Base-by-base conservation (phyloP, 2,113 vertebrate genomes). In the Tenrec ecaudatus region DNA sequence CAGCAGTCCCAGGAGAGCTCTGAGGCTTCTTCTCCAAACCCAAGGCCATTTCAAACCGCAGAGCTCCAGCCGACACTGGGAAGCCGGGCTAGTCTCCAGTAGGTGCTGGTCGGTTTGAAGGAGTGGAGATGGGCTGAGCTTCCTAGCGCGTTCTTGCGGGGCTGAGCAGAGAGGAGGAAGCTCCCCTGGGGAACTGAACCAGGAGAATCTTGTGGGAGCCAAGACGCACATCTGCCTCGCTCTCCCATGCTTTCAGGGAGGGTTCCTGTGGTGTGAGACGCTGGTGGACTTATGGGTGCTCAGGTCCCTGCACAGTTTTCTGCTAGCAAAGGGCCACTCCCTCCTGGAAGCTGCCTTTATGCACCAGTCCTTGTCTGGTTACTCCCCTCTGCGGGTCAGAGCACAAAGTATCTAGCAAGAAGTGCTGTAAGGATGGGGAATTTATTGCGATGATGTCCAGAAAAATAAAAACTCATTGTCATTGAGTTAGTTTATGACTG, bases 201-300 rank as follows among this genome's bases (percentile, higher is more conserved):
- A 19, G 16, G 0, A 4, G 14, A 47, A 73, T 36, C 47, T 23
- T 47, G 66, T 17, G 20, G 53, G 27, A 25, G 25, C 12, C 22
- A 8, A 16, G 43, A 27, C 71, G 25, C n/a, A 19, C 6, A 23
- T 27, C 19, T 33, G 68, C 17, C n/a, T 17, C 33, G 33, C 33
- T 25, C n/a, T 6, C 9, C 47, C 1, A 16, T 40, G 20, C 73
- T 38, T 73, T 64, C n/a, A 38, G 73, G 33, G 47, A 4, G 17
- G 38, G 31, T 14, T 68, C 73, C 57, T 1, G 60, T 31, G 31
- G 36, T 36, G 17, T 0, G 2, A 12, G 6, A n/a, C 20, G 0
- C 17, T 3, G 14, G 11, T 19, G 4, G 31, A 27, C 47, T 2
- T 3, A 8, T 6, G 20, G 15, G 31, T 20, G 25, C 27, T 36